phyloP scores from a whole-genome alignment of 1,140 invertebrate genomes.

The Nomia melanderi region DNA sequence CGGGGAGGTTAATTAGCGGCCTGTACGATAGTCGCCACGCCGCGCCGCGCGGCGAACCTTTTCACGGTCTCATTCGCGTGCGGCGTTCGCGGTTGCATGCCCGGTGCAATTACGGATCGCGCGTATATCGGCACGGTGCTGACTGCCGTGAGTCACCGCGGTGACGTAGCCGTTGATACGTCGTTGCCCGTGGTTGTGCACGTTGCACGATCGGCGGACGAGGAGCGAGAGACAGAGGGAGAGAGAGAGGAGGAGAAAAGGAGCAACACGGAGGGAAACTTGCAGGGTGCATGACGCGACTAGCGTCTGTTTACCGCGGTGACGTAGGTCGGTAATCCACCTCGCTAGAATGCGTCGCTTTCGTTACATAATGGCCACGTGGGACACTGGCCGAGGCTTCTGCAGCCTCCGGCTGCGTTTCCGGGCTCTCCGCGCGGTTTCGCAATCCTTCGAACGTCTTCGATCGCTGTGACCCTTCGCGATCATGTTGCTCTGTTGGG shows the following conservation, averaged over 20 bases:
- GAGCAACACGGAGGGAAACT: slow-evolving; percentile 42
- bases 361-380: slow-evolving; percentile 48
- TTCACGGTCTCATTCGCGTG: slow-evolving; percentile 20
- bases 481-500: too few species aligned
- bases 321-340: slow-evolving; percentile 66
- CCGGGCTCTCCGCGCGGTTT: not conserved
- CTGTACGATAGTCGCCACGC: too few species aligned
- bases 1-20: too few species aligned
- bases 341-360: slow-evolving; percentile 33
- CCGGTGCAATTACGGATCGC: slow-evolving; percentile 31
- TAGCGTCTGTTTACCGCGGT: slow-evolving; percentile 54
- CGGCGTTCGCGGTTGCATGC: slow-evolving; percentile 9
- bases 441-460: not conserved
- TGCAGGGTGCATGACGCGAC: slow-evolving; percentile 51
- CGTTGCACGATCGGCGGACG: slow-evolving; percentile 28
- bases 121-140: not conserved
- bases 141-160: slow-evolving; percentile 41
- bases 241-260: not conserved
- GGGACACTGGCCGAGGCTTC: slow-evolving; percentile 1
- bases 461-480: too few species aligned
- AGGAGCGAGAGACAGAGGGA: slow-evolving; percentile 31
- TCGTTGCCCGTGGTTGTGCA: slow-evolving; percentile 26
- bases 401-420: not conserved
- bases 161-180: slow-evolving; percentile 61
- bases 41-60: not conserved